Conservation (phyloP, 2,797 vertebrate species). For the Corythornis leucogaster region DNA sequence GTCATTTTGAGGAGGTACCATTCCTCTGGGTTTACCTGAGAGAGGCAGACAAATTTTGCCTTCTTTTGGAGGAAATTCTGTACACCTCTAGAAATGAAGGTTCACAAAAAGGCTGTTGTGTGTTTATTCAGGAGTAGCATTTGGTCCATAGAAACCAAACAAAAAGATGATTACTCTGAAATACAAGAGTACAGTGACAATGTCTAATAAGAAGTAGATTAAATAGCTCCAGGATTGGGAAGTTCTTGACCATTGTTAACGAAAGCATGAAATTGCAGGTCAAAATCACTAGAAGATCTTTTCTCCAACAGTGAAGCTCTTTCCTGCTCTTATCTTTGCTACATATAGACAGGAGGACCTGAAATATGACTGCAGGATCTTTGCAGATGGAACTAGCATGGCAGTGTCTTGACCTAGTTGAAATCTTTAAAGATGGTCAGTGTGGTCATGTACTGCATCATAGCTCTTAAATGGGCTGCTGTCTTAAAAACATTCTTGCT, state of each 20-base stretch:
- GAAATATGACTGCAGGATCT: not conserved
- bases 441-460: not conserved
- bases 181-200: not conserved
- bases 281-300: not conserved
- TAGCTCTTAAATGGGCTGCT: not conserved
- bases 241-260: not conserved
- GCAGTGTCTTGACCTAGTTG: not conserved
- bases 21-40: not conserved
- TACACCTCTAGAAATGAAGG: not conserved
- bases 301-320: not conserved
- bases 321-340: not conserved
- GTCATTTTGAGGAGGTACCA: not conserved
- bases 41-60: not conserved
- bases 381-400: not conserved
- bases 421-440: not conserved
- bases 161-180: not conserved
- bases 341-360: not conserved
- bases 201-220: not conserved
- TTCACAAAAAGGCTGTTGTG: not conserved
- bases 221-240: not conserved
- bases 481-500: slow-evolving; percentile 6
- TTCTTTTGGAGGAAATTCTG: not conserved
- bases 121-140: not conserved
- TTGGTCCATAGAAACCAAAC: not conserved
- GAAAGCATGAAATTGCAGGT: not conserved